Conservation (phyloP, 2,888 invertebrate species). For the Acronicta psi region DNA sequence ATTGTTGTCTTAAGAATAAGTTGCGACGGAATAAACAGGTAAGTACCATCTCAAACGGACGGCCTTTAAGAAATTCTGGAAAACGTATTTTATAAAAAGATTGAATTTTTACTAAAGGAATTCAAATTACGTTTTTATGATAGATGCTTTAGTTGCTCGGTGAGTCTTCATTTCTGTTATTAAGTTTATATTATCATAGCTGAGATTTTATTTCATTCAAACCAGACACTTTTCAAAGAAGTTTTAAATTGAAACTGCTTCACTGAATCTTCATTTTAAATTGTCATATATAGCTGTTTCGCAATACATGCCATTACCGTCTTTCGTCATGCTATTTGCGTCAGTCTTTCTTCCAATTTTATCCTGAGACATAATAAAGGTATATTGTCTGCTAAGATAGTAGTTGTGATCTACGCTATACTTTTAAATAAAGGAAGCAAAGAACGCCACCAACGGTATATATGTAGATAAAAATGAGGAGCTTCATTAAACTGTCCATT, state of each 20-base stretch:
- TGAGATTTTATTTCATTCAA: background rate
- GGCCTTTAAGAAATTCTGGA: constrained; percentile 8
- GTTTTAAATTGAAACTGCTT: background rate
- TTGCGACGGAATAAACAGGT: constrained; percentile 39
- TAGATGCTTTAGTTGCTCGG: background rate
- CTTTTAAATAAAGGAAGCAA: background rate
- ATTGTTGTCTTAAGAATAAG: constrained; percentile 47
- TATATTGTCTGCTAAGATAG: no score
- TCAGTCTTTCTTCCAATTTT: no score
- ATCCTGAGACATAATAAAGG: no score
- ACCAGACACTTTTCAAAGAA: background rate
- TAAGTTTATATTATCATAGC: background rate
- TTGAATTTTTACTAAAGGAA: background rate
- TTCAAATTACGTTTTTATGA: background rate
- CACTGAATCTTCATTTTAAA: background rate
- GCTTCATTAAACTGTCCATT: constrained; percentile 13
- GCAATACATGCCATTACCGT: no score
- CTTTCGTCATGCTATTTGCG: no score
- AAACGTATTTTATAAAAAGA: constrained; percentile 8
- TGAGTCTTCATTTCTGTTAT: background rate
- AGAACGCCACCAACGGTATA: constrained; percentile 10
- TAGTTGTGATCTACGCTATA: background rate
- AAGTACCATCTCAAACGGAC: constrained; percentile 11
- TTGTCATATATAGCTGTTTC: no score
- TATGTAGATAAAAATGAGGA: constrained; percentile 20